Evolutionary conservation across 2,888 invertebrate species (phyloP), one percentile per base, ranked within the genome.

Genomic region (Phoenoteleia sp.): DNA sequence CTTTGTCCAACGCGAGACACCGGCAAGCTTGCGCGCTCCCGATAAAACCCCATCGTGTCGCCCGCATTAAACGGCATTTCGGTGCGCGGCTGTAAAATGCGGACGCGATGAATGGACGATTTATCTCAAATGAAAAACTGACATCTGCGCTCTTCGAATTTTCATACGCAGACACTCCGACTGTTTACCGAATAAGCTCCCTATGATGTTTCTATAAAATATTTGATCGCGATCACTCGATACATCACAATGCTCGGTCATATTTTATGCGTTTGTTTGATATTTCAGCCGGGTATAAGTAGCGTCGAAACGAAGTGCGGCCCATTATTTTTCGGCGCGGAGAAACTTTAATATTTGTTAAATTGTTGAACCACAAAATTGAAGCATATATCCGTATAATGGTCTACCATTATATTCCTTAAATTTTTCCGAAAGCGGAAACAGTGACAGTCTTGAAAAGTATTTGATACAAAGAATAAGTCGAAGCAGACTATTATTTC

Each of bases 31-130:
- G 76, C 69, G 72, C 72, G 49, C 58, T 72, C 54, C 39, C 62
- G 77, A 77, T 82, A 82, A 82, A 82, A 72, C 77, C 76, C 76
- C 82, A 77, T 82, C 81, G 66, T 77, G 71, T 82, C 71, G 66
- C 42, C 77, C 71, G 77, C 72, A 84, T 83, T 84, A 84, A 84
- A 75, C 74, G 75, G 62, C 74, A 75, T 80, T 74, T 83, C 69
- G 72, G 67, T 83, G 62, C 79, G 84, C 58, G 62, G 74, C 69
- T 74, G 74, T 60, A 52, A 81, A 81, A 81, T 66, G 75, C 54
- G 75, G 67, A 47, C 74, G 67, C 83, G 79, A 60, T 83, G 83
- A 83, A 83, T 74, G 83, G 42, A 21, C 72, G 77, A 83, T 72
- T 77, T 77, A 83, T 83, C 69, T 72, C 62, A 76, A 79, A 74